Conservation (phyloP, 2,888 invertebrate species). For the Drosophila kuntzei region DNA sequence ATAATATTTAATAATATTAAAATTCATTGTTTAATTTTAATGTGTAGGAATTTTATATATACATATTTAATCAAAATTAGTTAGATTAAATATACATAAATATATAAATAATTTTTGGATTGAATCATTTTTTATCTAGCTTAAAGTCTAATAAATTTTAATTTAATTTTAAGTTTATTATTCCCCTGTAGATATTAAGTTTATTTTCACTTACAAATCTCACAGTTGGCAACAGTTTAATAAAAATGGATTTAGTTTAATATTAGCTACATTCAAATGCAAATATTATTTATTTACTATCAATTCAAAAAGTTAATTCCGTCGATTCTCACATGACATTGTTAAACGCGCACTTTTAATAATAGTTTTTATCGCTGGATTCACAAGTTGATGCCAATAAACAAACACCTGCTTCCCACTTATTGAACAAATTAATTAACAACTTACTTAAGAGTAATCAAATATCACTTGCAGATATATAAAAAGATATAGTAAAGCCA, state of each 20-base stretch:
- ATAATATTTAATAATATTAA: too few species aligned
- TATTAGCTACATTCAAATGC: constrained; percentile 3
- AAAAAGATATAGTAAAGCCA: background rate
- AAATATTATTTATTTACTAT: constrained; percentile 6
- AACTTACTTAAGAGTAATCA: background rate
- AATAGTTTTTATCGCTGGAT: constrained; percentile 14
- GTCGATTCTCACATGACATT: constrained; percentile 32
- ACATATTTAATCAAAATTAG: too few species aligned
- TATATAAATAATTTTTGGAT: too few species aligned
- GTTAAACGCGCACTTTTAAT: constrained; percentile 36
- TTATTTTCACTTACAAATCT: too few species aligned
- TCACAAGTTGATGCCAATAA: constrained; percentile 19
- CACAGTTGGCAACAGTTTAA: constrained; percentile 21
- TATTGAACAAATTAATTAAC: constrained; percentile 20
- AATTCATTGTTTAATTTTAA: too few species aligned
- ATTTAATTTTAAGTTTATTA: too few species aligned
- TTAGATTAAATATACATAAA: too few species aligned
- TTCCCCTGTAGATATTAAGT: too few species aligned
- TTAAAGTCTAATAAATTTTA: too few species aligned
- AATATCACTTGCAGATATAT: background rate
- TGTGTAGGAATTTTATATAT: too few species aligned
- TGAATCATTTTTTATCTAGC: too few species aligned
- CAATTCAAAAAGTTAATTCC: constrained; percentile 1
- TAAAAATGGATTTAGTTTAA: background rate
- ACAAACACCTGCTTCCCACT: constrained; percentile 12